These are phyloP conservation scores for Parelbella ahira DNA, from an alignment of 2,888 invertebrate species.

Conservation along the genomic window DNA sequence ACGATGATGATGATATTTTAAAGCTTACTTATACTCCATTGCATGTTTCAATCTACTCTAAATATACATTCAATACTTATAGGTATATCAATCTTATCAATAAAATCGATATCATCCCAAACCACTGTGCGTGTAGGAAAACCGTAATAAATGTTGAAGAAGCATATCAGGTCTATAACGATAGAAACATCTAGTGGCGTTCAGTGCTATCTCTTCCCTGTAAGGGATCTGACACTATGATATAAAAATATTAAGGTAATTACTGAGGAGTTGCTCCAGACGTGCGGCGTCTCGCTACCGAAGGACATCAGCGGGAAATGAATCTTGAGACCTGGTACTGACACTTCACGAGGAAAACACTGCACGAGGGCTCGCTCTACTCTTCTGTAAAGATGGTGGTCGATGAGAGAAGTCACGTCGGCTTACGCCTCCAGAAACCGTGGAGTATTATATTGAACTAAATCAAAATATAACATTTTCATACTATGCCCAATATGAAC, in stretches of 20 bases:
- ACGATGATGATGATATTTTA: no score
- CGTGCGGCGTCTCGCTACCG: conserved; percentile 78
- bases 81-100: no score
- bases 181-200: no score
- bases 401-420: background rate
- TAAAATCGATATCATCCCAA: no score
- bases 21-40: no score
- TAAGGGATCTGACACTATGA: no score
- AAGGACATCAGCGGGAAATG: conserved; percentile 81
- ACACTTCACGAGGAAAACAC: conserved; percentile 33
- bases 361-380: conserved; percentile 24
- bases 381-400: background rate
- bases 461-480: conserved; percentile 61
- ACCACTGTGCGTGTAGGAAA: no score
- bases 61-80: no score
- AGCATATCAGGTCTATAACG: no score
- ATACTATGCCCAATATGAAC: conserved; percentile 42
- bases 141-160: no score
- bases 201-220: no score
- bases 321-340: conserved; percentile 65
- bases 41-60: no score
- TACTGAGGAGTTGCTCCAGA: conserved; percentile 76
- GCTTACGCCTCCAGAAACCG: conserved; percentile 26
- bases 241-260: conserved; percentile 29
- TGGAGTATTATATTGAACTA: conserved; percentile 49